A percentile compares a stretch with the other conserved stretches of the same genome.
Evolutionary conservation across 2,888 invertebrate species (phyloP).

Genomic region (Panopea generosa): DNA sequence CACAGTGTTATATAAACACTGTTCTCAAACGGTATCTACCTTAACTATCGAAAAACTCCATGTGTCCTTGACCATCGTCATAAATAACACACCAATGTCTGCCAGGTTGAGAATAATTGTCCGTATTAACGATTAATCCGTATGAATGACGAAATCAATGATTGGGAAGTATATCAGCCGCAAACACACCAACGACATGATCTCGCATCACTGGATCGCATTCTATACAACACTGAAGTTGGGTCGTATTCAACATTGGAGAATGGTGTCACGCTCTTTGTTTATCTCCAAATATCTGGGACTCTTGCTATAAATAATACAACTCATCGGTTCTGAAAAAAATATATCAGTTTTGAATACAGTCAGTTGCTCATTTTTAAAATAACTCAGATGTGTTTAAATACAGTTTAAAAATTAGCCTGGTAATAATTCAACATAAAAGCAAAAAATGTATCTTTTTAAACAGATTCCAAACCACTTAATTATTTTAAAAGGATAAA

Average conservation of each 20-base stretch:
- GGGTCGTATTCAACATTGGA: conserved; percentile 22
- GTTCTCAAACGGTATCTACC: conserved; percentile 13
- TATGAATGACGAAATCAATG: background rate
- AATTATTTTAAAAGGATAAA: too few species aligned
- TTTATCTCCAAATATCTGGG: conserved; percentile 29
- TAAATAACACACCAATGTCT: conserved; percentile 28
- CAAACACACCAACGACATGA: conserved; percentile 19
- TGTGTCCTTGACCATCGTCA: conserved; percentile 4
- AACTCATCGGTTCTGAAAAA: conserved; percentile 43
- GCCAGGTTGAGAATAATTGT: conserved; percentile 8
- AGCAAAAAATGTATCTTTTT: too few species aligned
- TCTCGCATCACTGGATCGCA: conserved; percentile 12
- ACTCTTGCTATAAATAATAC: conserved; percentile 20
- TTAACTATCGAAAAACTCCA: conserved; percentile 31
- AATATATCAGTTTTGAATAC: too few species aligned
- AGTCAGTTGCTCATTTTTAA: too few species aligned
- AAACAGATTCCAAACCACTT: too few species aligned
- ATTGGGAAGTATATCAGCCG: conserved; percentile 19
- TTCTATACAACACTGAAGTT: conserved; percentile 19
- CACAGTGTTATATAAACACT: conserved; percentile 9
- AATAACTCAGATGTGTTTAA: too few species aligned
- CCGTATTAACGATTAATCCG: conserved; percentile 35
- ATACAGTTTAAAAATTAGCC: too few species aligned
- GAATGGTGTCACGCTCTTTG: conserved; percentile 23
- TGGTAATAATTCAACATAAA: too few species aligned